Evolutionary conservation across 2,113 vertebrate species (phyloP).

Genomic region (Nipponia nippon): DNA sequence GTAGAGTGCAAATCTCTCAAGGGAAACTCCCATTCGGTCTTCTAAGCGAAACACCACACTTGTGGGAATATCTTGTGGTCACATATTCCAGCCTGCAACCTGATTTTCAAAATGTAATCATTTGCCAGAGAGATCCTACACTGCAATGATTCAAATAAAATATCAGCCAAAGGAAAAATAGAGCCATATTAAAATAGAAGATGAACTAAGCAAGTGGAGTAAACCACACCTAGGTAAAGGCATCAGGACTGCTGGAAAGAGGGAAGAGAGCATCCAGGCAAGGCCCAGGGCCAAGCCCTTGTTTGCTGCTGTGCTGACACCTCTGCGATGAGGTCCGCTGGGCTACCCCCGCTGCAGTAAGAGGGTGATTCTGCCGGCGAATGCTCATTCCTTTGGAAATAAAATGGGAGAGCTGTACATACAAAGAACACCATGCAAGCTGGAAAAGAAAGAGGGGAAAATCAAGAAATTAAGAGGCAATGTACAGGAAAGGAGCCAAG

Average conservation of each 20-base stretch:
- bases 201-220: background rate
- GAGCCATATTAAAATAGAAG: background rate
- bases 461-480: background rate
- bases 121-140: background rate
- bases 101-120: background rate
- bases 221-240: background rate
- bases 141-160: background rate
- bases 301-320: background rate
- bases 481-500: background rate
- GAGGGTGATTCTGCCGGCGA: rapidly evolving
- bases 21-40: background rate
- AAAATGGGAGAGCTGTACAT: background rate
- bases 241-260: background rate
- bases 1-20: background rate
- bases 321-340: background rate
- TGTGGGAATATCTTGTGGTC: background rate
- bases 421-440: background rate
- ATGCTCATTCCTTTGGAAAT: background rate
- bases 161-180: background rate
- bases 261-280: background rate
- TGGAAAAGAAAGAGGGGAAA: background rate
- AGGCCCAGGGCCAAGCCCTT: background rate
- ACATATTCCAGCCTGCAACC: background rate
- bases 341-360: background rate
- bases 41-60: background rate